Base-by-base conservation (phyloP, 2,113 vertebrate genomes). In the Alethe diademata region DNA sequence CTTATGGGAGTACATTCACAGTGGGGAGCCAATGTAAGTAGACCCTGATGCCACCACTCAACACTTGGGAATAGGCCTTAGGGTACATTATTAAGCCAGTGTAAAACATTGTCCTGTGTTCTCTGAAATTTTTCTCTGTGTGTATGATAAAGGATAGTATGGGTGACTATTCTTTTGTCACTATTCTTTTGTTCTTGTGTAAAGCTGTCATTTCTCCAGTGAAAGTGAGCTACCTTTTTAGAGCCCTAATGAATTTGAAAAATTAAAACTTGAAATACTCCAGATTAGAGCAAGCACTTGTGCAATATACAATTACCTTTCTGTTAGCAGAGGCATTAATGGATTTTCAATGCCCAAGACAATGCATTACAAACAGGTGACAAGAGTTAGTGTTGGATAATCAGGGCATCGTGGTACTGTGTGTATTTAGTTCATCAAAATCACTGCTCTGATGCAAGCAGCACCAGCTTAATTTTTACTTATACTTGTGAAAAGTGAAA, bases 1-100 rank as follows among this genome's bases (percentile, higher is more conserved):
- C 90, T 97, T 99, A 6, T 99, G 99, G 99, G 99, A 99, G 5
- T 99, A 99, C 92, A 98, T 99, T 87, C 97, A 99, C 73, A 99
- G 99, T 1, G 99, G 99, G 71, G 99, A 99, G 94, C 99, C 99
- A 81, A 99, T 99, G 99, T 99, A 97, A 98, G 99, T 98, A 81
- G 36, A 29, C 17, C 26, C 5, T 65, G 67, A 58, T 76, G 15
- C 28, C 36, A 20, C 26, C 20, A n/a, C 19, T 31, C n/a, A 31
- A 15, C 31, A 40, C 16, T 71, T 88, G 31, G 69, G 36, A 65
- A 9, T 2, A 86, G 64, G 15, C 35, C 18, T 42, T 35, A 50
- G 17, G 5, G 7, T 56, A 40, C 1, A 2, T 50, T 53, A 35
- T 11, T 93, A 76, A 76, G 17, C 26, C 2, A 17, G 15, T 14